Conservation (phyloP, 2,797 vertebrate genomes). For the Paguma larvata region DNA sequence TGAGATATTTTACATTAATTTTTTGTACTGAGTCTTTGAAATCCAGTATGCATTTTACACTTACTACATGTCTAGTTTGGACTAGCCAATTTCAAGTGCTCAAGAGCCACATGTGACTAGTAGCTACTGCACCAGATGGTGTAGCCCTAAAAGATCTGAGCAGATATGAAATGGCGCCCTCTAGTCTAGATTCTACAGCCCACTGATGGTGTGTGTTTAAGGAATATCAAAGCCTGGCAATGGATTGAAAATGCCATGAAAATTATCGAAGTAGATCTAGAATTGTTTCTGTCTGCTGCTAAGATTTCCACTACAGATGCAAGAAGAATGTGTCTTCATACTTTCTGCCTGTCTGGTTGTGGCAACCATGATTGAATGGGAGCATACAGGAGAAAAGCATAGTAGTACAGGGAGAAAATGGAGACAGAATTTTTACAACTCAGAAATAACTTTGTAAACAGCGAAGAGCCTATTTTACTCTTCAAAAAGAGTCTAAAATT, state of each 20-base stretch:
- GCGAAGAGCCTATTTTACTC: neutral
- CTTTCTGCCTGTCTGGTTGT: neutral
- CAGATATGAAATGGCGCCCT: neutral
- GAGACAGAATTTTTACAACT: neutral
- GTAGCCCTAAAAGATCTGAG: neutral
- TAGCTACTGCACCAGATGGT: neutral
- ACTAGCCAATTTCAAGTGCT: neutral
- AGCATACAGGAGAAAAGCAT: neutral
- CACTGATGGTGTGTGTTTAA: neutral
- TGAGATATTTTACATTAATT: neutral
- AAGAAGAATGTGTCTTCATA: neutral
- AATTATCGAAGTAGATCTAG: neutral
- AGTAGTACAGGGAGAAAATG: neutral
- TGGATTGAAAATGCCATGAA: neutral
- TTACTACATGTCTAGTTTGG: neutral
- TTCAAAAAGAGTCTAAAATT: neutral
- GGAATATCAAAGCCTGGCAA: neutral
- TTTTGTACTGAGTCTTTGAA: neutral
- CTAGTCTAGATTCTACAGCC: too few relatives aligned
- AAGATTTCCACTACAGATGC: neutral
- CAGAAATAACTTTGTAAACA: neutral
- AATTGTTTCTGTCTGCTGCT: neutral
- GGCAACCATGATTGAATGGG: neutral
- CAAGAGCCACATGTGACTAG: neutral
- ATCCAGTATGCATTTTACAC: neutral